Conservation (phyloP, 2,797 vertebrate genomes). For the Tapirus indicus region DNA sequence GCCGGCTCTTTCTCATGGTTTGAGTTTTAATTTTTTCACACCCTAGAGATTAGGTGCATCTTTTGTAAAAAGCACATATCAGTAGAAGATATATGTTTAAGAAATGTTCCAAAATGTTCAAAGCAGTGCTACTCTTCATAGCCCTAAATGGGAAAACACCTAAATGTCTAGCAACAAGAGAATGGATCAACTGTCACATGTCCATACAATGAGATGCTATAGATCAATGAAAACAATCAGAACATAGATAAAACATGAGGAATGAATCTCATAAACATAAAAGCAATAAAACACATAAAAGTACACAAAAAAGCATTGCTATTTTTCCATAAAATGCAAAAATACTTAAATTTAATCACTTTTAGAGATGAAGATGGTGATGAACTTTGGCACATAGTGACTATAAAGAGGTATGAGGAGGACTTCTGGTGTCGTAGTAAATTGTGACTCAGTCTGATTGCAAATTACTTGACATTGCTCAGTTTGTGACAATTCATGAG, state of each 20-base stretch:
- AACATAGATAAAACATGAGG: not conserved
- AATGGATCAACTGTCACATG: not conserved
- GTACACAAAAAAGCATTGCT: not conserved
- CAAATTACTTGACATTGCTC: not conserved
- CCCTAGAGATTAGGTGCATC: not conserved
- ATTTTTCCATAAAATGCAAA: not conserved
- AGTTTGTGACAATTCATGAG: not conserved
- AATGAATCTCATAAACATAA: not conserved
- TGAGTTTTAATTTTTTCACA: not conserved
- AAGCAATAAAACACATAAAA: not conserved
- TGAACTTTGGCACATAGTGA: not conserved
- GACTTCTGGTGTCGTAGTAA: accelerated
- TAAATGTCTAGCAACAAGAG: not conserved
- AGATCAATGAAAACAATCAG: not conserved
- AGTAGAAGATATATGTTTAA: not conserved
- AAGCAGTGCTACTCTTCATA: not conserved
- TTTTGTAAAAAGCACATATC: not conserved
- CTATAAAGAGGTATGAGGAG: not conserved
- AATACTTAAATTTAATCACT: not conserved
- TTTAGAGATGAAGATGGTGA: not conserved
- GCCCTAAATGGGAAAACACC: not conserved
- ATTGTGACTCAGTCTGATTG: not conserved
- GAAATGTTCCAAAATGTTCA: not conserved
- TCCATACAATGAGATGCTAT: not conserved
- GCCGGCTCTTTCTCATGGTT: not conserved